phyloP scores from a whole-genome alignment of 2,888 invertebrate genomes.

The Ochropleura leucogaster region DNA sequence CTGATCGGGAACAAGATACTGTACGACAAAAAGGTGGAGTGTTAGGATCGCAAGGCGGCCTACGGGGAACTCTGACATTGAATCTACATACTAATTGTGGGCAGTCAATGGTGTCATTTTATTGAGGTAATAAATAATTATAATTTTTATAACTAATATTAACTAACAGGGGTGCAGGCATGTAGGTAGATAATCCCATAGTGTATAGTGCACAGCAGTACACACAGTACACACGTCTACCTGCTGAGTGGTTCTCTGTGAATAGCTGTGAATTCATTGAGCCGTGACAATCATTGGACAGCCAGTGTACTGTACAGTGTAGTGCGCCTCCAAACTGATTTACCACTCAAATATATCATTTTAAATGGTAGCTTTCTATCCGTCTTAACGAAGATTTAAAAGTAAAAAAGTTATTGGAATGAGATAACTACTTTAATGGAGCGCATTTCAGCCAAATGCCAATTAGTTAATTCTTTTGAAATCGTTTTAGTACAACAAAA shows the following conservation, averaged over 20 bases:
- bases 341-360: background rate
- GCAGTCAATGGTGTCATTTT: too few relatives aligned
- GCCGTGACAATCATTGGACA: slow-evolving; percentile 25
- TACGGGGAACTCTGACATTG: too few relatives aligned
- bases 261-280: slow-evolving; percentile 34
- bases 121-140: too few relatives aligned
- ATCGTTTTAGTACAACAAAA: background rate
- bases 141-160: too few relatives aligned
- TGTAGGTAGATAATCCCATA: background rate
- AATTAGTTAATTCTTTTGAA: background rate
- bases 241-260: background rate
- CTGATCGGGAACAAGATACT: too few relatives aligned
- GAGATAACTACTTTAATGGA: too few relatives aligned
- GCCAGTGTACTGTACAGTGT: background rate
- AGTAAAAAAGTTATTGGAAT: background rate
- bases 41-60: too few relatives aligned
- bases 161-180: too few relatives aligned
- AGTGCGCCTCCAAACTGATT: background rate
- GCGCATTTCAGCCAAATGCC: too few relatives aligned
- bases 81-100: too few relatives aligned
- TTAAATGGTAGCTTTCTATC: background rate
- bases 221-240: background rate
- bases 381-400: background rate
- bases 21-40: too few relatives aligned
- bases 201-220: background rate